Evolutionary conservation across 2,888 invertebrate genomes (phyloP), one percentile per base, ranked within the genome.

Genomic region (Atrina japonica): DNA sequence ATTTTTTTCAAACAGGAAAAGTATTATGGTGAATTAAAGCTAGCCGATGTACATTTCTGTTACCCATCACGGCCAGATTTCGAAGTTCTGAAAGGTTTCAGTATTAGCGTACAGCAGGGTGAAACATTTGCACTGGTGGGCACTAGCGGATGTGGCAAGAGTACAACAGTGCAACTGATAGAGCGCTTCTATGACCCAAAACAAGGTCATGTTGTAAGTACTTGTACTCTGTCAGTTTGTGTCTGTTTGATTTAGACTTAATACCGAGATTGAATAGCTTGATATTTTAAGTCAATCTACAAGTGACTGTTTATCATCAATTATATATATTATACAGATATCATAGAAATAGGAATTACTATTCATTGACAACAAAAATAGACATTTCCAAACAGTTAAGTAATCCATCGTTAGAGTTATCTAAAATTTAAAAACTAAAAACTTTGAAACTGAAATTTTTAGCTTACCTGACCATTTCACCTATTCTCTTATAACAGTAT

Each of bases 181-280:
- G 87, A 89, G 63, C 69, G 89, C 49, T 89, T 89, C 66, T 89
- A 89, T 74, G 88, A 89, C 65, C 81, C 85, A 3, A 68, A 80
- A 1, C 52, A 47, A 0, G 86, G 86, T 14, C 25, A 9, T 7
- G 77, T 86, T 75, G 86, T 86, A 69, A 76, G 86, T 77, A 25
- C 7, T 5, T 14, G 55, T n/a, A n/a, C n/a, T n/a, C n/a, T n/a
- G n/a, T 9, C 9, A 9, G n/a, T n/a, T n/a, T n/a, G n/a, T n/a
- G n/a, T n/a, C n/a, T n/a, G n/a, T n/a, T n/a, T n/a, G n/a, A n/a
- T n/a, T n/a, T n/a, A n/a, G n/a, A n/a, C n/a, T n/a, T n/a, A n/a
- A n/a, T n/a, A n/a, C n/a, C n/a, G 1, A 27, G 2, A 16, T 77
- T 79, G 50, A 75, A 88, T 6, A 64, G 88, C 27, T 85, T 88